Base-by-base conservation (phyloP, 2,113 vertebrate species). In the Takifugu flavidus region DNA sequence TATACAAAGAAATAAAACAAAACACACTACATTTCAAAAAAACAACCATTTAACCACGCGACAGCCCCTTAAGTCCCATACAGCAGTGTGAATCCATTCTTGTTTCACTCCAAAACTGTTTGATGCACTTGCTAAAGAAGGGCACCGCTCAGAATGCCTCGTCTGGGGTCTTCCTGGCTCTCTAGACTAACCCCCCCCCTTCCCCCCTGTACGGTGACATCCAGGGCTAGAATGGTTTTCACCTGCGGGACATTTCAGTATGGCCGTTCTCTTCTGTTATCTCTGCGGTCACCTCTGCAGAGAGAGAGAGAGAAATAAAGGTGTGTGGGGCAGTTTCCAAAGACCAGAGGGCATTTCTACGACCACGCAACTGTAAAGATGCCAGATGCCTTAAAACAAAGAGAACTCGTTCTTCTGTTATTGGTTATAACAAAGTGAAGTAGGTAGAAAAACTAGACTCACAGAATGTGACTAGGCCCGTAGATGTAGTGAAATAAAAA, bases 201-300 rank as follows among this genome's bases (percentile, higher is more conserved):
- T 59, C 43, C 54, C 44, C 27, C 72, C 59, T 20, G 20, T 29
- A 47, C 5, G 6, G 29, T 13, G 8, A 59, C 52, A 53, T 61
- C 69, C 13, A 59, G 74, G 79, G 73, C 76, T 79, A 79, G 65
- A 83, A 75, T 62, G 74, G 64, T 55, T 65, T 72, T 46, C 20
- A 14, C 42, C 55, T 25, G 39, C 43, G 42, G 13, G 53, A 65
- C 54, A 7, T 31, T 86, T 85, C 45, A 93, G 83, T 93, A 93
- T 31, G 91, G 91, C 77, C 91, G 85, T 7, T 90, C 91, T 82
- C 91, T 81, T 67, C 91, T 85, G 74, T 92, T 90, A n/a, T 91
- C 90, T 83, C 91, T 87, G 66, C 89, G 86, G 31, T 93, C 91
- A 58, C 87, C 90, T 82, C 91, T 93, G 86, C 10, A 28, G 54